Evolutionary conservation across 2,113 vertebrate genomes (phyloP).

Genomic region (Onychostoma macrolepis): DNA sequence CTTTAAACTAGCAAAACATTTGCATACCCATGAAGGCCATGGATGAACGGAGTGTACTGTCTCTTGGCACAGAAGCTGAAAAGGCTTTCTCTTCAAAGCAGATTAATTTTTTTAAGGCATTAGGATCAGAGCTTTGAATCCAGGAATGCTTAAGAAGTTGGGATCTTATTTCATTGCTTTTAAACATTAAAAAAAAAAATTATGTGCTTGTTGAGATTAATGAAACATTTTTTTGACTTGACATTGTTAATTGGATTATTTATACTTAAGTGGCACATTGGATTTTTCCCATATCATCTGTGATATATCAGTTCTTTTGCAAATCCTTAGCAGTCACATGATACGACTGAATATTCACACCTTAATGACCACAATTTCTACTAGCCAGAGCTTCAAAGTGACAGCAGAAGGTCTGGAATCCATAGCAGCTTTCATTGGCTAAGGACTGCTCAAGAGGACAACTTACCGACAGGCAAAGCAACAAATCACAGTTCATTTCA

Average conservation of each 20-base stretch:
- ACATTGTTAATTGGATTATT: neutral
- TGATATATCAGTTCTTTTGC: neutral
- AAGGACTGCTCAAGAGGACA: neutral
- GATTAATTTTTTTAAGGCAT: constrained; percentile 60
- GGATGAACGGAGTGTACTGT: constrained; percentile 57
- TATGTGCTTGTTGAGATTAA: neutral
- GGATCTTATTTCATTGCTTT: constrained; percentile 53
- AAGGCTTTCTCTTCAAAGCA: constrained; percentile 65
- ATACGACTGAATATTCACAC: neutral
- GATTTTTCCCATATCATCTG: neutral
- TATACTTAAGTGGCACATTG: neutral
- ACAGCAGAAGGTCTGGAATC: neutral
- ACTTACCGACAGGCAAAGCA: neutral
- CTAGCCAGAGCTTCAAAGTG: neutral
- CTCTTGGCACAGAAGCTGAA: constrained; percentile 60
- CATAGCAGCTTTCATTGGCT: neutral
- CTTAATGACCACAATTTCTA: neutral
- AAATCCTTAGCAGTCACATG: neutral
- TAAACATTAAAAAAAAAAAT: neutral
- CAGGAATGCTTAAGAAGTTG: constrained; percentile 63
- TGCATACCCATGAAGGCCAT: constrained; percentile 60
- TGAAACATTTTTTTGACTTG: neutral
- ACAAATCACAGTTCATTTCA: neutral
- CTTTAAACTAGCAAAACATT: constrained; percentile 35
- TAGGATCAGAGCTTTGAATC: constrained; percentile 65